Evolutionary conservation across 1,140 invertebrate genomes (phyloP).

Genomic region (Saxidomus purpurata): DNA sequence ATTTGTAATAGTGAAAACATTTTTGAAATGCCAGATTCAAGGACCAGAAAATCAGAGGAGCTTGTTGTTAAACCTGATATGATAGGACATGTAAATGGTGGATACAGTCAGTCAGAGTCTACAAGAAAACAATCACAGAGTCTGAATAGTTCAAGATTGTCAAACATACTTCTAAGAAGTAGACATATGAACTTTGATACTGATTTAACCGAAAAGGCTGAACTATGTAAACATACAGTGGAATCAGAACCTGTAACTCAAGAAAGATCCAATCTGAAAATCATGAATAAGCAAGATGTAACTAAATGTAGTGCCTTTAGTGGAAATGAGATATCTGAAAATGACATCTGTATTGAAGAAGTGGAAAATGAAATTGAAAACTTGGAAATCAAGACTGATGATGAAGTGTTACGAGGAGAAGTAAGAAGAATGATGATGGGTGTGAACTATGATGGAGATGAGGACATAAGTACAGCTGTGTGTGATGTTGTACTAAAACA

Average conservation of each 20-base stretch:
- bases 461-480: not conserved
- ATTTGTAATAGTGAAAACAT: too few species aligned
- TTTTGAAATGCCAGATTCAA: too few species aligned
- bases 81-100: too few species aligned
- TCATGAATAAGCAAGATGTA: too few species aligned
- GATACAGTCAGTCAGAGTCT: too few species aligned
- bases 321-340: not conserved
- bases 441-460: constrained; percentile 19
- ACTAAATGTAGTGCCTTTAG: not conserved
- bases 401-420: not conserved
- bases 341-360: not conserved
- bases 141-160: not conserved
- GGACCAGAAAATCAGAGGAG: too few species aligned
- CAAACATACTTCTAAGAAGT: not conserved
- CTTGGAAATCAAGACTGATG: not conserved
- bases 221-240: not conserved
- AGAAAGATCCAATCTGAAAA: not conserved
- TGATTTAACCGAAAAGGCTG: not conserved
- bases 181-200: not conserved
- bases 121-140: too few species aligned
- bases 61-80: too few species aligned
- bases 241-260: not conserved
- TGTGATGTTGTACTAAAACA: constrained; percentile 29
- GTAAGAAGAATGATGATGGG: not conserved
- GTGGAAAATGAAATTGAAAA: not conserved